These are phyloP conservation scores for Nothobranchius furzeri DNA, from an alignment of 2,113 vertebrate genomes.

Conservation along the genomic window DNA sequence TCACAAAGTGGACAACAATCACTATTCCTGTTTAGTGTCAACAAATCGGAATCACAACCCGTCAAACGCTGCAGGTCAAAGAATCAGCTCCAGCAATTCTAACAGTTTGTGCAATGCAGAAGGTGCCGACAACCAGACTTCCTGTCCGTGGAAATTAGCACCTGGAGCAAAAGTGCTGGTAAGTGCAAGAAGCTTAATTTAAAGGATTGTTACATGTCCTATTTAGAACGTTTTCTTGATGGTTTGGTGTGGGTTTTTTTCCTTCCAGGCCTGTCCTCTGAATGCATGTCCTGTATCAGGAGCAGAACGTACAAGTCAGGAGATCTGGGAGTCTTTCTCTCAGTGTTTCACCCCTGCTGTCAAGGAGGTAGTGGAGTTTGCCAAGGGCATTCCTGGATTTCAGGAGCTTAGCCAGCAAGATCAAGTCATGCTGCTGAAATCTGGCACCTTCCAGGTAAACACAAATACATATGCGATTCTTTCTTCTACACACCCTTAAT, in stretches of 20 bases:
- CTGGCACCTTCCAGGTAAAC: slow-evolving; percentile 83
- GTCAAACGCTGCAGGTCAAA: slow-evolving; percentile 37
- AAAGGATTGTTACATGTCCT: not conserved
- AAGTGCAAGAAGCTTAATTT: slow-evolving; percentile 24
- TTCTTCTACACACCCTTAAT: not conserved
- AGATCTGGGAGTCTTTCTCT: slow-evolving; percentile 84
- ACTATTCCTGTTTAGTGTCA: slow-evolving; percentile 52
- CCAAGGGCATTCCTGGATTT: slow-evolving; percentile 84
- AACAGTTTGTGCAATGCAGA: slow-evolving; percentile 41
- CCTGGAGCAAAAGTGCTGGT: slow-evolving; percentile 81
- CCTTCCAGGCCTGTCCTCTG: slow-evolving; percentile 79
- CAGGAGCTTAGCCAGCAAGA: slow-evolving; percentile 82
- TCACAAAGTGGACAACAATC: slow-evolving; percentile 66
- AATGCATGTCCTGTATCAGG: slow-evolving; percentile 78
- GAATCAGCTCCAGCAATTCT: slow-evolving; percentile 40
- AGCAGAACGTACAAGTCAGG: slow-evolving; percentile 72
- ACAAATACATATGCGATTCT: slow-evolving; percentile 2
- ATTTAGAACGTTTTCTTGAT: not conserved
- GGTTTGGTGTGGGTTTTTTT: slow-evolving; percentile 11
- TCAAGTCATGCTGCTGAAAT: slow-evolving; percentile 84
- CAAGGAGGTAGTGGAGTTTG: slow-evolving; percentile 83
- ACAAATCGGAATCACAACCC: slow-evolving; percentile 67
- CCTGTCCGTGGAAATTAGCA: slow-evolving; percentile 77
- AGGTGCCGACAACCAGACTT: slow-evolving; percentile 49
- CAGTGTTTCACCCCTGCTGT: slow-evolving; percentile 84